phyloP scores from a whole-genome alignment of 1,140 invertebrate genomes.

The Brachionus koreanus region DNA sequence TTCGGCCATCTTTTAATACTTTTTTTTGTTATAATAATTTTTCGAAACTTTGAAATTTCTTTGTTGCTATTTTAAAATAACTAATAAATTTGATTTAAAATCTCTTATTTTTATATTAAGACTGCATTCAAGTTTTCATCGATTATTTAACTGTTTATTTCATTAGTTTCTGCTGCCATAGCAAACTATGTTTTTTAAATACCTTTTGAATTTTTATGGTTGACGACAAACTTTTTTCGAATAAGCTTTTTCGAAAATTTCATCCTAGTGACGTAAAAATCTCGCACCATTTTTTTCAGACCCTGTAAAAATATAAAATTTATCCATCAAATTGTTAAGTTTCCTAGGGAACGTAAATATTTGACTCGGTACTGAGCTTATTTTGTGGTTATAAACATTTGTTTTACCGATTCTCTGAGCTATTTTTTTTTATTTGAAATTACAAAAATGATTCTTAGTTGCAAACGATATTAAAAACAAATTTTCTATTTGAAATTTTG shows the following conservation, averaged over 20 bases:
- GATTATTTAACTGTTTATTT: conserved; percentile 17
- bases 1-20: neutral
- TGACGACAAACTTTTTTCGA: neutral
- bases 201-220: neutral
- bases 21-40: neutral
- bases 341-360: neutral
- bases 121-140: neutral
- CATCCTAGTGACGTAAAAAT: neutral
- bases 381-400: neutral
- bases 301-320: neutral
- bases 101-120: neutral
- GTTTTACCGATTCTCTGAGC: neutral
- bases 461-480: neutral
- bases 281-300: neutral
- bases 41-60: neutral
- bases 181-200: neutral
- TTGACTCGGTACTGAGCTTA: neutral
- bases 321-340: neutral
- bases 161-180: neutral
- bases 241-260: neutral
- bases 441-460: neutral
- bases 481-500: neutral
- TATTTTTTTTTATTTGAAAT: neutral
- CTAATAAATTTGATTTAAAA: neutral
- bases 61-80: neutral